phyloP scores from a whole-genome alignment of 2,888 invertebrate species.

The Shargacucullia verbasci region DNA sequence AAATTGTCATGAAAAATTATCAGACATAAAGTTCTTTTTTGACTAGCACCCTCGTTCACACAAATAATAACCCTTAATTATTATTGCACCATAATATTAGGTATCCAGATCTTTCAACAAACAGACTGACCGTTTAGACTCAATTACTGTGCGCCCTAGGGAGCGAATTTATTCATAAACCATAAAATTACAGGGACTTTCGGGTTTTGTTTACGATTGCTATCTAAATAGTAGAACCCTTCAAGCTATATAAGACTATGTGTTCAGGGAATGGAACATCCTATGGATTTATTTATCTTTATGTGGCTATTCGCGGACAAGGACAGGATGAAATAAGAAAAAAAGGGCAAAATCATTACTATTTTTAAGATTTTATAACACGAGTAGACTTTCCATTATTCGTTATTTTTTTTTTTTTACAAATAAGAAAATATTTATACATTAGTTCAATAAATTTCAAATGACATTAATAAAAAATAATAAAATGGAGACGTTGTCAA shows the following conservation, averaged over 20 bases:
- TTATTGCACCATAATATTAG: constrained; percentile 29
- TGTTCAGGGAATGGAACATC: constrained; percentile 1
- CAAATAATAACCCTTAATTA: neutral
- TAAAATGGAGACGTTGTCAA: no score
- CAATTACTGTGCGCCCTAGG: constrained; percentile 53
- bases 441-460: no score
- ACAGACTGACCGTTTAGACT: constrained; percentile 45
- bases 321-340: no score
- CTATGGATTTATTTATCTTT: constrained; percentile 25
- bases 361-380: no score
- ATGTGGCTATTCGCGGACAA: neutral
- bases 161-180: constrained; percentile 59
- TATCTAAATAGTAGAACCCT: constrained; percentile 38
- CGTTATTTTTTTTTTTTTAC: no score
- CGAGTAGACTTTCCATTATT: no score
- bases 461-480: no score
- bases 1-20: no score
- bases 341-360: no score
- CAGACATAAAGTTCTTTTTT: no score
- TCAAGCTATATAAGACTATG: constrained; percentile 23
- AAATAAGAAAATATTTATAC: no score
- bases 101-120: constrained; percentile 25
- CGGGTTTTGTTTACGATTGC: constrained; percentile 47
- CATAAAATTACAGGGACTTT: constrained; percentile 57
- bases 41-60: no score